Conservation (phyloP, 2,888 invertebrate genomes). For the Scaptomyza flava region DNA sequence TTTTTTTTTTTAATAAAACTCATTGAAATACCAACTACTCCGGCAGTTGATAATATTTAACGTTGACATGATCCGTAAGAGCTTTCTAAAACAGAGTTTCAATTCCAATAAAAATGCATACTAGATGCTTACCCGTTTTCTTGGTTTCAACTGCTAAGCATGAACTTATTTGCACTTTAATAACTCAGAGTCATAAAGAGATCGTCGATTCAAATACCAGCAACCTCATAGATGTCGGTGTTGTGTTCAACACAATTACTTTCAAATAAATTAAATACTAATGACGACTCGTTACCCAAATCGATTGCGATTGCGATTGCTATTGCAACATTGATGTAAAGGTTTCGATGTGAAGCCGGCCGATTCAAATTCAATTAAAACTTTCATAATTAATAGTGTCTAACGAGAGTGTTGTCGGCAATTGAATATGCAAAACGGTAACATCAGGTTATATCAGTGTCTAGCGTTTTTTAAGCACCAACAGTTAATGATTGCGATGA, state of each 20-base stretch:
- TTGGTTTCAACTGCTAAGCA: conserved; percentile 9
- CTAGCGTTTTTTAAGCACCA: conserved; percentile 12
- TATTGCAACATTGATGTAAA: conserved; percentile 28
- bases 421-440: conserved; percentile 52
- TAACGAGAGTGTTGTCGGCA: conserved; percentile 42
- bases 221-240: conserved; percentile 37
- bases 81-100: conserved; percentile 34
- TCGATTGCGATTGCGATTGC: conserved; percentile 22
- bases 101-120: conserved; percentile 15
- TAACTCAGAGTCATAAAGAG: conserved; percentile 40
- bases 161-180: conserved; percentile 37
- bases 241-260: conserved; percentile 48
- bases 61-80: conserved; percentile 9
- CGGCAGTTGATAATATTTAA: conserved; percentile 7
- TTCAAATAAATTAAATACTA: conserved; percentile 58
- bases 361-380: conserved; percentile 49
- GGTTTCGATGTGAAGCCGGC: conserved; percentile 17
- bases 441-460: conserved; percentile 36
- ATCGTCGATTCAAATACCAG: conserved; percentile 34
- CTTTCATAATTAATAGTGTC: conserved; percentile 63
- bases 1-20: not conserved
- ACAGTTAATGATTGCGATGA: conserved; percentile 1
- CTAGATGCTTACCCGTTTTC: conserved; percentile 44
- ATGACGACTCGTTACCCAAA: conserved; percentile 26
- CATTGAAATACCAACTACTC: not conserved